Evolutionary conservation across 1,140 invertebrate genomes (phyloP).

Genomic region (Zaprionus davidi): DNA sequence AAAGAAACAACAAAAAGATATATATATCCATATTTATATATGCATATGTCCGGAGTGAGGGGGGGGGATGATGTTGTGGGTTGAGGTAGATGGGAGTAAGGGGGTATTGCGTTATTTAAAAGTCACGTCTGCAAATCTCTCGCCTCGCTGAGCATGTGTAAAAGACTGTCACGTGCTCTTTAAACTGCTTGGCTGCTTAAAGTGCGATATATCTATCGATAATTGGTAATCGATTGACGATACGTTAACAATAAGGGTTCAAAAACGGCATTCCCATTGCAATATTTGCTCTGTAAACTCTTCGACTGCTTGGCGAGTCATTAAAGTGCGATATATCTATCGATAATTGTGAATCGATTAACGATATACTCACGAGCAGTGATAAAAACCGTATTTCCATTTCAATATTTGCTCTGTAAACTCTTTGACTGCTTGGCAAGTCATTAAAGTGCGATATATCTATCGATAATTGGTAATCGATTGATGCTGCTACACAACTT

Average conservation of each 20-base stretch:
- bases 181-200: neutral
- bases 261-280: neutral
- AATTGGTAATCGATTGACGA: neutral
- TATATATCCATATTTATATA: constrained; percentile 38
- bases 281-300: constrained; percentile 3
- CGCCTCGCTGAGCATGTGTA: constrained; percentile 25
- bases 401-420: no score
- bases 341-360: neutral
- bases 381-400: no score
- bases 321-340: neutral
- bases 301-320: neutral
- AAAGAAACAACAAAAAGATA: constrained; percentile 14
- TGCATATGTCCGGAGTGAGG: constrained; percentile 1
- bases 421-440: no score
- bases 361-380: neutral
- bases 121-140: constrained; percentile 36
- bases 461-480: neutral
- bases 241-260: neutral
- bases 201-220: neutral
- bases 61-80: constrained; percentile 4
- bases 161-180: constrained; percentile 28
- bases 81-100: neutral
- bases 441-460: neutral
- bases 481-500: neutral
- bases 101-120: constrained; percentile 46